Base-by-base conservation (phyloP, 2,797 vertebrate species). In the Labroides dimidiatus region DNA sequence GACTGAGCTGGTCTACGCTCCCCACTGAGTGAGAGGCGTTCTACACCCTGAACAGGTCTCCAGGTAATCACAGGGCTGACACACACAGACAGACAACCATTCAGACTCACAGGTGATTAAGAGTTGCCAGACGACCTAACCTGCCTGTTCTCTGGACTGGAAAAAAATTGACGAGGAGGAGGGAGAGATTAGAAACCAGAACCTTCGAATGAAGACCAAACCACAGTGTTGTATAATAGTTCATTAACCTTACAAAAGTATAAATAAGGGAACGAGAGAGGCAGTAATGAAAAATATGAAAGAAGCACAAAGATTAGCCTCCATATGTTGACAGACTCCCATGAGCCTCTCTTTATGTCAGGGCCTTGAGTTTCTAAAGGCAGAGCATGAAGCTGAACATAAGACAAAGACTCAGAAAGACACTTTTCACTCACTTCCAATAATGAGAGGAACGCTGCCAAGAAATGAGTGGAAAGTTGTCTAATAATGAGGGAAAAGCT, bases 391-490 rank as follows among this genome's bases (percentile, higher is more conserved):
- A 37, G 48, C 19, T 61, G 33, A 49, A 24, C 45, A 13, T 8
- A 39, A 39, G 58, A 49, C 58, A 17, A 10, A 6, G 39, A 58
- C 13, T 48, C 30, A 27, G 8, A 42, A 51, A 48, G 44, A 45
- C 36, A 52, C 6, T 21, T 43, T 63, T 33, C 14, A 20, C 24
- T 30, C 16, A 50, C 21, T 27, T 23, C 23, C 21, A 15, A 62
- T 51, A 51, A 50, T 62, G 17, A 52, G 21, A 7, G n/a, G 39
- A 30, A 43, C 15, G 23, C 49, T 63, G 39, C n/a, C 47, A 50
- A 33, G 39, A 51, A 51, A 51, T 42, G 47, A 51, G 15, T 13
- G 30, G 33, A 61, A 49, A 49, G 33, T 49, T 61, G 58, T 49
- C 45, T 39, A 54, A 54, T 56, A 56, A 55, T 41, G 37, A 41